Evolutionary conservation across 2,113 vertebrate species (phyloP).

Genomic region (Acanthisitta chloris): DNA sequence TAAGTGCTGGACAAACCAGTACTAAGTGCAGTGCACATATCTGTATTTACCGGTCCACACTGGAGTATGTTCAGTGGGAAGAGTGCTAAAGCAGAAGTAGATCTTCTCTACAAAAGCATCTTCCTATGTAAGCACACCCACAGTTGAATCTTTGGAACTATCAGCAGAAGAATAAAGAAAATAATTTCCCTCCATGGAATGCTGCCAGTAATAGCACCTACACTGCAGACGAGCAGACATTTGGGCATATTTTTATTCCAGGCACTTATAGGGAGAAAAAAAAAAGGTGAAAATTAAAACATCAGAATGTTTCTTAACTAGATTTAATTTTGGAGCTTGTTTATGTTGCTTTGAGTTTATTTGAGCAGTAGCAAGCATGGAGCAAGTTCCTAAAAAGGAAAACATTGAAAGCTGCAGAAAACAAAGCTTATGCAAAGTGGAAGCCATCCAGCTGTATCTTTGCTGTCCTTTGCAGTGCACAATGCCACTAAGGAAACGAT

Average conservation of each 20-base stretch:
- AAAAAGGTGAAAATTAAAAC: not conserved
- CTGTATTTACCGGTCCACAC: not conserved
- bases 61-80: not conserved
- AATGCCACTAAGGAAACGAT: not conserved
- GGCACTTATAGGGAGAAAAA: not conserved
- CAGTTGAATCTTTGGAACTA: not conserved
- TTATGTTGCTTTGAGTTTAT: constrained; percentile 40
- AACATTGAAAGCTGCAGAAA: not conserved
- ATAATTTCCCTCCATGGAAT: not conserved
- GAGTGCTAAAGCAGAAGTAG: not conserved
- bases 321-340: constrained; percentile 32
- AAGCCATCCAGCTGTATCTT: not conserved
- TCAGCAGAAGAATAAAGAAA: not conserved
- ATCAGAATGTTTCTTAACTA: not conserved
- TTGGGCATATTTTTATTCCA: not conserved
- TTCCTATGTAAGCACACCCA: not conserved
- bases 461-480: not conserved
- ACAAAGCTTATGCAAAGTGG: not conserved
- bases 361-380: constrained; percentile 14
- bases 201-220: not conserved
- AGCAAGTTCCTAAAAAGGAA: constrained; percentile 43
- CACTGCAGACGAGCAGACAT: not conserved
- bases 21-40: not conserved
- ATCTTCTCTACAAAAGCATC: not conserved
- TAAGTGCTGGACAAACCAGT: not conserved